Conservation (phyloP, 2,113 vertebrate genomes). For the Regulus satrapa region DNA sequence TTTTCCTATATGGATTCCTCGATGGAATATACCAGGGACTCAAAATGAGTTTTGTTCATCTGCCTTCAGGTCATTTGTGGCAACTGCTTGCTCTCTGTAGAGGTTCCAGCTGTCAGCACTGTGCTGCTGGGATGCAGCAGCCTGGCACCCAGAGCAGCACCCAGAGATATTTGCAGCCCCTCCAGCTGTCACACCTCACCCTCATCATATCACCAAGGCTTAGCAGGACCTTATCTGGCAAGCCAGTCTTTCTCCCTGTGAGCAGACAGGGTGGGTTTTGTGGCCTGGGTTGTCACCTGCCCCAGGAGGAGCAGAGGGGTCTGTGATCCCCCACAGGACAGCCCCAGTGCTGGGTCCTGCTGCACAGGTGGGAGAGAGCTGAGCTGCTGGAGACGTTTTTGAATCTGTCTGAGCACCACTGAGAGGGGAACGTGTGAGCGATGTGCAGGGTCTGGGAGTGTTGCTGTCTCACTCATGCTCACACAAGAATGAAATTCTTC, state of each 20-base stretch:
- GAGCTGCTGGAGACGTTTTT: neutral
- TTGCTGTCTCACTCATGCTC: neutral
- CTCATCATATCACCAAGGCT: neutral
- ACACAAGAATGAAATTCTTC: neutral
- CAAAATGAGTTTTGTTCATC: neutral
- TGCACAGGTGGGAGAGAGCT: neutral
- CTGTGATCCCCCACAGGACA: rapidly evolving
- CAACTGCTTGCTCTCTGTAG: neutral
- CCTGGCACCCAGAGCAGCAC: neutral
- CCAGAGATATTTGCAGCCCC: neutral
- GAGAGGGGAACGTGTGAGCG: neutral
- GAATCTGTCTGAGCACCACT: neutral
- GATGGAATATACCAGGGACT: neutral
- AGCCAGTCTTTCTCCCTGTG: neutral
- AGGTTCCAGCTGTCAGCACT: neutral
- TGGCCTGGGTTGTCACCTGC: neutral
- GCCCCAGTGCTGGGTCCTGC: rapidly evolving
- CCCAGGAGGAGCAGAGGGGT: neutral
- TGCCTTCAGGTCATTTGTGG: neutral
- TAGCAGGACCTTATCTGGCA: neutral
- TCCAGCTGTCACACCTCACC: neutral
- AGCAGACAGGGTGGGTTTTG: neutral
- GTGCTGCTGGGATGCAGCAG: neutral
- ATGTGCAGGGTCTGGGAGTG: neutral
- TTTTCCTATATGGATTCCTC: neutral